Evolutionary conservation across 2,888 invertebrate genomes (phyloP).

Genomic region (Protophormia terraenovae): DNA sequence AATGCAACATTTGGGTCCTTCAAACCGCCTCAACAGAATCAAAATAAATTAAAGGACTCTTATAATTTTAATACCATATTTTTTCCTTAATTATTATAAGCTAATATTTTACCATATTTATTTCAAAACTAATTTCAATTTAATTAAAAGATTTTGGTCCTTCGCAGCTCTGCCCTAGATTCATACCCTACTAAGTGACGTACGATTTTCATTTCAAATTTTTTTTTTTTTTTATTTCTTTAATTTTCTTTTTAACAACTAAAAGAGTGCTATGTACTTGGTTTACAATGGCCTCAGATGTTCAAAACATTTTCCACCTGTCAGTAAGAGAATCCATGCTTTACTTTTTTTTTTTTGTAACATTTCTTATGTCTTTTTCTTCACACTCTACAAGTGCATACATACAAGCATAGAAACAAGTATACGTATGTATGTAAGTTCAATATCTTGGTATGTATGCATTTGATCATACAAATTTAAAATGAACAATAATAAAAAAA

Average conservation of each 20-base stretch:
- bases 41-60: too few relatives aligned
- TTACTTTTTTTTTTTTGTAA: too few relatives aligned
- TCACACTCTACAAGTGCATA: not conserved
- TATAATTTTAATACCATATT: too few relatives aligned
- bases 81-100: too few relatives aligned
- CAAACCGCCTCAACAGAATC: too few relatives aligned
- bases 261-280: not conserved
- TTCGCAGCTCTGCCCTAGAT: not conserved
- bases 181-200: not conserved
- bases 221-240: not conserved
- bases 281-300: conserved; percentile 38
- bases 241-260: too few relatives aligned
- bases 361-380: conserved; percentile 6
- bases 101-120: too few relatives aligned
- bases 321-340: not conserved
- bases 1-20: too few relatives aligned
- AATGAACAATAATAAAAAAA: not conserved
- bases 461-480: conserved; percentile 1
- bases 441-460: not conserved
- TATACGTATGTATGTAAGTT: not conserved
- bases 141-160: not conserved
- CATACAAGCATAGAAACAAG: not conserved
- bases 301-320: conserved; percentile 12
- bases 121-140: not conserved
- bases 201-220: conserved; percentile 3